Conservation (phyloP, 2,888 invertebrate species). For the Pharmacophagus antenor region DNA sequence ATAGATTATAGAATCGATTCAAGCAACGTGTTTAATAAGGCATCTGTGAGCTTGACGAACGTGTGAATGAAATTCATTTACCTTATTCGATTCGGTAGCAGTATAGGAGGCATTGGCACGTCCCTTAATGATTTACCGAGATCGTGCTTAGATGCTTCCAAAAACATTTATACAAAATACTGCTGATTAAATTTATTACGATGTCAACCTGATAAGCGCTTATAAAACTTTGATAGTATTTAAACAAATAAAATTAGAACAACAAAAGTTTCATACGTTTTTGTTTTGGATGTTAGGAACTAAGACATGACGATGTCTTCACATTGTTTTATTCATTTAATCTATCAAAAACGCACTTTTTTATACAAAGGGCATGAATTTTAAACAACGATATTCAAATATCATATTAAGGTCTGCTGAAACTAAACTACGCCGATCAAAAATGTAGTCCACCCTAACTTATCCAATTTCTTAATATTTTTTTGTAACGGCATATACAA, state of each 20-base stretch:
- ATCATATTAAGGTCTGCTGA: too few relatives aligned
- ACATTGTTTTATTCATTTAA: too few relatives aligned
- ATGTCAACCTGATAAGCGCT: not conserved
- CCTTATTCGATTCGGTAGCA: slow-evolving; percentile 64
- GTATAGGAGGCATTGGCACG: slow-evolving; percentile 63
- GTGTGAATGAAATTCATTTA: slow-evolving; percentile 77
- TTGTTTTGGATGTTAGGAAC: too few relatives aligned
- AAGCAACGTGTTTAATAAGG: slow-evolving; percentile 75
- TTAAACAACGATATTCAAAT: too few relatives aligned
- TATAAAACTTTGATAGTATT: not conserved
- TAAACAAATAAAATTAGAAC: not conserved
- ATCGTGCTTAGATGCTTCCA: slow-evolving; percentile 35
- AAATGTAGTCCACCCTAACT: too few relatives aligned
- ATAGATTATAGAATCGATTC: slow-evolving; percentile 53
- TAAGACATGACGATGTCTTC: too few relatives aligned
- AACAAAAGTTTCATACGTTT: not conserved
- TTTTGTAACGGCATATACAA: too few relatives aligned
- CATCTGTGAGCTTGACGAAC: slow-evolving; percentile 74
- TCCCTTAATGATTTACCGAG: slow-evolving; percentile 68
- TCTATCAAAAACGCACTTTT: too few relatives aligned
- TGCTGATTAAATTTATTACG: slow-evolving; percentile 11
- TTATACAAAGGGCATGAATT: too few relatives aligned
- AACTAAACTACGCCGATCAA: too few relatives aligned
- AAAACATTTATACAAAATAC: slow-evolving; percentile 13
- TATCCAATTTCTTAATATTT: too few relatives aligned